phyloP scores from a whole-genome alignment of 2,797 vertebrate species.

The Amphiprion clarkii region DNA sequence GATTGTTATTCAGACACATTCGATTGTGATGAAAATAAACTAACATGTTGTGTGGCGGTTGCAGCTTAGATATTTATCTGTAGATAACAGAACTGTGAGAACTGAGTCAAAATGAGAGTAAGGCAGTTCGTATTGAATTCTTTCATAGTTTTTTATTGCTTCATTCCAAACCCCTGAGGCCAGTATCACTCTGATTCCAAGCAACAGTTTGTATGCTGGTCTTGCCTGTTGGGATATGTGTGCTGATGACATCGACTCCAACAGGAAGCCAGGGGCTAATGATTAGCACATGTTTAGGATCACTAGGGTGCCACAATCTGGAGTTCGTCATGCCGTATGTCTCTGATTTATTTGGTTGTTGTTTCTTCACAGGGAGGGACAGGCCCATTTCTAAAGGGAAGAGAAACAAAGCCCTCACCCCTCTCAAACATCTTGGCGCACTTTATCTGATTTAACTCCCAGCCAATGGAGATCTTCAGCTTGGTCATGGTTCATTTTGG shows the following conservation, averaged over 20 bases:
- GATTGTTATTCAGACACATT: constrained; percentile 27
- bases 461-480: constrained; percentile 49
- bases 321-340: constrained; percentile 75
- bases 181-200: constrained; percentile 59
- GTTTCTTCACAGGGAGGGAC: constrained; percentile 66
- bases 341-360: constrained; percentile 84
- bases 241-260: constrained; percentile 81
- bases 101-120: constrained; percentile 23
- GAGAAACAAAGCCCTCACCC: constrained; percentile 40
- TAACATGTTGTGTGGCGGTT: constrained; percentile 23
- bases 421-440: constrained; percentile 46
- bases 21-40: constrained; percentile 49
- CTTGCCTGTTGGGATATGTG: constrained; percentile 70
- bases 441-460: constrained; percentile 65
- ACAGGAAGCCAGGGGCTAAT: constrained; percentile 86
- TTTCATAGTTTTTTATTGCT: constrained; percentile 67
- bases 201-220: constrained; percentile 66
- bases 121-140: constrained; percentile 55
- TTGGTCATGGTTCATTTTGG: constrained; percentile 64
- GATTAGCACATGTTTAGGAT: constrained; percentile 85
- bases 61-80: constrained; percentile 31
- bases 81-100: constrained; percentile 42
- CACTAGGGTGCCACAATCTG: constrained; percentile 79
- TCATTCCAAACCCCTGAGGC: constrained; percentile 62
- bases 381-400: constrained; percentile 40